Conservation (phyloP, 2,888 invertebrate genomes). For the Baronia brevicornis region DNA sequence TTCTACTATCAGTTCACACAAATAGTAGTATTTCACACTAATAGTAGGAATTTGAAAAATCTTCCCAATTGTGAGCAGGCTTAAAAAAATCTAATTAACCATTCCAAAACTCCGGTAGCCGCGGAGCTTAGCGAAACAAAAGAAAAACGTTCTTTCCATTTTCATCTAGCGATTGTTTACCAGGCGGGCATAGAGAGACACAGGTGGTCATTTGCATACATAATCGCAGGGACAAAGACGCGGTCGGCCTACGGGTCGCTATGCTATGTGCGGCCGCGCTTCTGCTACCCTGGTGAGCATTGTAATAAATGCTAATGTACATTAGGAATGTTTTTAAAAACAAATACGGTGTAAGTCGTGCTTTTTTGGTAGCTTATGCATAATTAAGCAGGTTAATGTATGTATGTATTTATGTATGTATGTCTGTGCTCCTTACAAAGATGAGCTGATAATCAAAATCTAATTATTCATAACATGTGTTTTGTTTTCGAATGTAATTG, state of each 20-base stretch:
- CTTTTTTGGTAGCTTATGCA: constrained; percentile 12
- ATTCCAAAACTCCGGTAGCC: constrained; percentile 4
- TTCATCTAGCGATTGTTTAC: constrained; percentile 57
- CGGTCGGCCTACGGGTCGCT: constrained; percentile 22
- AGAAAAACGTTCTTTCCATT: constrained; percentile 36
- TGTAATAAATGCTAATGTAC: constrained; percentile 63
- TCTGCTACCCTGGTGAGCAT: constrained; percentile 52
- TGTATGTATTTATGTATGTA: constrained; percentile 3
- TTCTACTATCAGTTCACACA: no score
- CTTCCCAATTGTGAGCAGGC: no score
- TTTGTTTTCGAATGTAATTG: no score
- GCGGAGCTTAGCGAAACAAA: constrained; percentile 6
- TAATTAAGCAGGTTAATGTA: constrained; percentile 6
- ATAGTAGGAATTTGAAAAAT: no score
- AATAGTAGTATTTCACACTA: no score
- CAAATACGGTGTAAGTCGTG: constrained; percentile 23
- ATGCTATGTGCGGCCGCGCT: constrained; percentile 31
- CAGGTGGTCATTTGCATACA: constrained; percentile 53
- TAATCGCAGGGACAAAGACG: constrained; percentile 61
- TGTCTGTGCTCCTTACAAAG: constrained; percentile 1
- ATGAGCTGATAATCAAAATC: constrained; percentile 12
- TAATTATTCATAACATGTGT: no score
- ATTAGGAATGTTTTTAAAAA: constrained; percentile 50
- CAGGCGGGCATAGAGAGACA: constrained; percentile 54
- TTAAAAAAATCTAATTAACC: no score